A percentile compares a stretch with the other conserved stretches of the same genome.
phyloP scores from a whole-genome alignment of 2,888 invertebrate species.

The Spicauda simplicius region DNA sequence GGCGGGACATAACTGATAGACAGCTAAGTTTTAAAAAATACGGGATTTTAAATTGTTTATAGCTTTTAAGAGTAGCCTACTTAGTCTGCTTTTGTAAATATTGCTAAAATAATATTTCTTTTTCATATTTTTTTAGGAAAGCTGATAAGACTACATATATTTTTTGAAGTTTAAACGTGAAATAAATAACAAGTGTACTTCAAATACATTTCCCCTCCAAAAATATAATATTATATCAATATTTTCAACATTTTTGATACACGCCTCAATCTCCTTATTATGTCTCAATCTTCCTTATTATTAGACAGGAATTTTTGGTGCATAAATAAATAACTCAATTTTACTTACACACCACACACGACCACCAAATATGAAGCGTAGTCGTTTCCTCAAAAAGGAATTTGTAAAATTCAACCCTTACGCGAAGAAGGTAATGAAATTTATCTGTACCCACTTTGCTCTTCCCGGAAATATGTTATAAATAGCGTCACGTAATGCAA shows the following conservation, averaged over 20 bases:
- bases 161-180: too few relatives aligned
- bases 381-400: constrained; percentile 5
- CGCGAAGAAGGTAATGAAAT: constrained; percentile 10
- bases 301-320: constrained; percentile 11
- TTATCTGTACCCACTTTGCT: constrained; percentile 1
- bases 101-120: too few relatives aligned
- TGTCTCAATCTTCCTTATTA: not conserved
- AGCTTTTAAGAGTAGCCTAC: too few relatives aligned
- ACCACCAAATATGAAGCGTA: constrained; percentile 7
- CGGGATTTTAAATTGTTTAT: too few relatives aligned
- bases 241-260: not conserved
- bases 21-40: too few relatives aligned
- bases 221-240: too few relatives aligned
- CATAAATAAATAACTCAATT: constrained; percentile 17
- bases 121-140: too few relatives aligned
- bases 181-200: too few relatives aligned
- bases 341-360: not conserved
- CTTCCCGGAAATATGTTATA: not conserved
- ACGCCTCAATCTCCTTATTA: not conserved
- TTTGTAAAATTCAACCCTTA: constrained; percentile 11
- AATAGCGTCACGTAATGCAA: not conserved
- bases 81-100: too few relatives aligned
- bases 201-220: too few relatives aligned
- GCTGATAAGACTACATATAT: too few relatives aligned
- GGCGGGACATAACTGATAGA: too few relatives aligned